Evolutionary conservation across 1,140 invertebrate species (phyloP), one percentile per base, ranked within the genome.

Genomic region (Drosophila fuyamai): DNA sequence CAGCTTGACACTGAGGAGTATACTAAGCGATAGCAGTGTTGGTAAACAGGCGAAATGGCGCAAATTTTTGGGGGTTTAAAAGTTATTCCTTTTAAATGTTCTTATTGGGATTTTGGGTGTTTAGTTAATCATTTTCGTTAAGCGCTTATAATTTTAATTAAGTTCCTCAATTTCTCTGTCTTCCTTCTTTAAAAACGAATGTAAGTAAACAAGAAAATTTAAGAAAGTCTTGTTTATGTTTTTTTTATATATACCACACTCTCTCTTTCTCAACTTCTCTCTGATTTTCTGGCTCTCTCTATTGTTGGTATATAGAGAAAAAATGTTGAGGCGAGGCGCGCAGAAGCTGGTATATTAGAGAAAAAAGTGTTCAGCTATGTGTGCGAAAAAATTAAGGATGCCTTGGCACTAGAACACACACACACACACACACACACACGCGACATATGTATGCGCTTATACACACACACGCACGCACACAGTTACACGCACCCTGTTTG

Each of bases 221-320:
- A 10, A 12, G 5, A 32, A 41, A 3, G 14, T 60, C n/a, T 59
- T 60, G 55, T 60, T 59, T 59, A 59, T 60, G 55, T 47, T 47
- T 47, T 65, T 65, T 44, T 23, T 57, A 57, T 63, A 32, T 41
- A 40, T 44, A 41, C 60, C 29, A 29, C 48, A 67, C 13, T 47
- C 55, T 43, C 32, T 56, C 41, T 63, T 56, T 35, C 59, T 7
- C n/a, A 18, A n/a, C 38, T 7, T 54, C 65, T 71, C 57, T 44
- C 74, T 12, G 35, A 48, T 43, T 75, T 16, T 68, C 36, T 83
- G 54, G 40, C 67, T 76, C 83, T 70, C 79, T 76, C 82, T 67
- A 79, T 79, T 86, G 82, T 86, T 85, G 83, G 83, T 86, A 86
- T 86, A 84, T 84, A 85, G 81, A 85, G 81, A 85, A 83, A 80